Evolutionary conservation across 92 coral and sea anemone species (phyloP), one percentile per base, ranked within the genome.

Genomic region (Porites divaricata): DNA sequence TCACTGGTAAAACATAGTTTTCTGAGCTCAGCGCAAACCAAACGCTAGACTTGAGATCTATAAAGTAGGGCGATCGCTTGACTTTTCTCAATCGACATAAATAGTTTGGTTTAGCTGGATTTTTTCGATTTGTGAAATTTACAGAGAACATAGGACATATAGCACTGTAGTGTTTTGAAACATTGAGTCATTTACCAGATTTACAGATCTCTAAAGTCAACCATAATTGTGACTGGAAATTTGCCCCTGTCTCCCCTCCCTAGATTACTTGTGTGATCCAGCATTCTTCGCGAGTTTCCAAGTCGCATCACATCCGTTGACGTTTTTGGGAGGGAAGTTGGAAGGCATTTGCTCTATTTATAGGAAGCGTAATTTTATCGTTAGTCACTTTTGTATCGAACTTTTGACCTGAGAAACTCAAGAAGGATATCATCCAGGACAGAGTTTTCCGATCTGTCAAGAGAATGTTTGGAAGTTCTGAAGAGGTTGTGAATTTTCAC

Each of bases 401-500:
- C 86, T 82, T 49, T 72, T 82, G 86, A 82, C 86, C 73, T 48
- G 10, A 21, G 11, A 4, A 63, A 78, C 15, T 54, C 62, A 57
- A 12, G 5, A 24, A 71, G 71, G 63, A 63, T 48, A 72, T 50
- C 63, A 51, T 22, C 75, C 20, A 66, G 74, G 67, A 67, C 65
- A 20, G 51, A 74, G 67, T 75, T 75, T 66, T 75, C 74, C 72
- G 66, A 56, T 75, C 81, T 50, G 74, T 8, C 20, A 21, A 1
- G 80, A 80, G 70, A 75, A 90, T 90, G 93, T 25, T 85, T 22
- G 74, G 45, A 19, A 59, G 53, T 51, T 85, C 93, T 15, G 81
- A 76, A 6, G 75, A 81, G 15, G 90, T 21, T 25, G 87, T 90
- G 35, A 86, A 90, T 70, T 81, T 85, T 19, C 93, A 90, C 73